phyloP scores from a whole-genome alignment of 2,888 invertebrate genomes.

The Eurytoma adleriae region DNA sequence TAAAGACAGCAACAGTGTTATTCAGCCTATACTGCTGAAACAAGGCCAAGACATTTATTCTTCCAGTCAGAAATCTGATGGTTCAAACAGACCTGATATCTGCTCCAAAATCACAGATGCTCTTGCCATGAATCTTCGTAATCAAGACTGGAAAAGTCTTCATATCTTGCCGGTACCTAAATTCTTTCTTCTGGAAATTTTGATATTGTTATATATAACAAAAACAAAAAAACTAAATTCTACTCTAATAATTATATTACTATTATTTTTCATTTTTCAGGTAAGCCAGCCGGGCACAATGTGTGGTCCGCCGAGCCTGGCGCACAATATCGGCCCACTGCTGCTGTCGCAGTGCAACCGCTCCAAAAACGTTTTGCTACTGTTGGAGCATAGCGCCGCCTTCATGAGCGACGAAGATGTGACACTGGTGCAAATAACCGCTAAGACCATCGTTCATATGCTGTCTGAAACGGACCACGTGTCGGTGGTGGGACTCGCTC shows the following conservation, averaged over 20 bases:
- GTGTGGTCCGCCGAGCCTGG: conserved; percentile 72
- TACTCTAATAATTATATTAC: no score
- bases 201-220: not conserved
- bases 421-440: conserved; percentile 70
- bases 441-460: conserved; percentile 73
- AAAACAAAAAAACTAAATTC: not conserved
- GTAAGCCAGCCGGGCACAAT: conserved; percentile 69
- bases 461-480: conserved; percentile 71
- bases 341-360: conserved; percentile 70
- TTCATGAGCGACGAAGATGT: conserved; percentile 73
- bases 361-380: conserved; percentile 70
- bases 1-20: conserved; percentile 64
- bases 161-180: conserved; percentile 67
- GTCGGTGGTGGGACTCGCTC: conserved; percentile 69
- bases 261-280: conserved; percentile 49
- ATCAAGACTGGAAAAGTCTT: conserved; percentile 71
- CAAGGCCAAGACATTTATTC: conserved; percentile 60
- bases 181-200: not conserved
- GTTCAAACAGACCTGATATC: conserved; percentile 63
- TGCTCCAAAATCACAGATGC: conserved; percentile 69
- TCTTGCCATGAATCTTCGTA: conserved; percentile 65
- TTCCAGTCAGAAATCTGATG: conserved; percentile 55
- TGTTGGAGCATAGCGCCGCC: conserved; percentile 68
- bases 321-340: conserved; percentile 71
- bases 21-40: conserved; percentile 66